Percentiles rank a stretch among this genome's conserved stretches.
Conservation (phyloP, 2,113 vertebrate species). For the Bostrychus sinensis region DNA sequence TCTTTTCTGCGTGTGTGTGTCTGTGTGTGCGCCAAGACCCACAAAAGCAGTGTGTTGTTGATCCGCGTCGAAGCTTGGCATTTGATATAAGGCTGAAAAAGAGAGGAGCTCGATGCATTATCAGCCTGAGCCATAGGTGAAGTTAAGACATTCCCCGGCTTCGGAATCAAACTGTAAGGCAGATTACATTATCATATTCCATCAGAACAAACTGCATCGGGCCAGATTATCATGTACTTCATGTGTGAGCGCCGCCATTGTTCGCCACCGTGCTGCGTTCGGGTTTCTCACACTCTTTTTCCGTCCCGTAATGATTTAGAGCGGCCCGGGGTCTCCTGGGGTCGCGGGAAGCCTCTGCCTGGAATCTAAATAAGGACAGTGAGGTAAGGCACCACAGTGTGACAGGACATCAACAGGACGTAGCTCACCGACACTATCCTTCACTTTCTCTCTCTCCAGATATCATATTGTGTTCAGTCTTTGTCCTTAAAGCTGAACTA, state of each 20-base stretch:
- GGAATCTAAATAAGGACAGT: constrained; percentile 58
- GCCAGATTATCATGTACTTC: constrained; percentile 1
- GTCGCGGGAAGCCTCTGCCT: constrained; percentile 38
- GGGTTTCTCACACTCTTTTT: constrained; percentile 4
- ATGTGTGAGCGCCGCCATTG: constrained; percentile 16
- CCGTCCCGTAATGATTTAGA: constrained; percentile 43
- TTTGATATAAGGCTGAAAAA: constrained; percentile 22
- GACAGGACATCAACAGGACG: constrained; percentile 61
- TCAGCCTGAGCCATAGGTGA: constrained; percentile 21
- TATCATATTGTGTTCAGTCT: constrained; percentile 30
- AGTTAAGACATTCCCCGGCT: constrained; percentile 24
- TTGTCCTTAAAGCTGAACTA: too few species aligned
- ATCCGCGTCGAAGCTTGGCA: constrained; percentile 27
- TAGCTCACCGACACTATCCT: constrained; percentile 15
- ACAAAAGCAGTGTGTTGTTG: constrained; percentile 37
- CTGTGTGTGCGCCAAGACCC: constrained; percentile 10
- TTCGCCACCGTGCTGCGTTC: not conserved
- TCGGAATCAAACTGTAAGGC: constrained; percentile 29
- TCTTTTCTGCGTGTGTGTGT: constrained; percentile 23
- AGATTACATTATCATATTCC: constrained; percentile 27
- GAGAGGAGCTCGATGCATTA: constrained; percentile 18
- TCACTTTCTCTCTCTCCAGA: constrained; percentile 46
- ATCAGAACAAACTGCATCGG: constrained; percentile 4
- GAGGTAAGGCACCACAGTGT: constrained; percentile 46
- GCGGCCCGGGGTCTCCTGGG: constrained; percentile 38